Percentiles rank a stretch among this genome's conserved stretches.
phyloP scores from a whole-genome alignment of 2,888 invertebrate species.

The Linnaemya tessellans region DNA sequence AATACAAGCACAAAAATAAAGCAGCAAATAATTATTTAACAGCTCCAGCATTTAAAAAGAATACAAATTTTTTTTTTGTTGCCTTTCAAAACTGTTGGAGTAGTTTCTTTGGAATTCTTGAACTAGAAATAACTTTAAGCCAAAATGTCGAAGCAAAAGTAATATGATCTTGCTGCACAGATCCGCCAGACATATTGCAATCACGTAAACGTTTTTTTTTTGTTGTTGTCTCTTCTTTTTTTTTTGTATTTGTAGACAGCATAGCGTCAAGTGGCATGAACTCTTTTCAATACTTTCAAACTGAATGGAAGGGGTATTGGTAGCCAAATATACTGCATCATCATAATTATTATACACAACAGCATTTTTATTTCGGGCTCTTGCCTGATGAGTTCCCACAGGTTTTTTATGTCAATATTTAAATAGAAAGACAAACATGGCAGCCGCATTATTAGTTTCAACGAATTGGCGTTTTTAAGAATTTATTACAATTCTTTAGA shows the following conservation, averaged over 20 bases:
- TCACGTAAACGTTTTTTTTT: constrained; percentile 12
- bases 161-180: constrained; percentile 64
- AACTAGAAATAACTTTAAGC: constrained; percentile 64
- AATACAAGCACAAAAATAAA: constrained; percentile 21
- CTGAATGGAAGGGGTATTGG: constrained; percentile 8
- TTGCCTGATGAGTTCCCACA: constrained; percentile 64
- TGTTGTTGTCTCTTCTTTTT: no score
- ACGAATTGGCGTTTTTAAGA: constrained; percentile 73
- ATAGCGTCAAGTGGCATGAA: constrained; percentile 72
- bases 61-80: constrained; percentile 1
- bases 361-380: constrained; percentile 14
- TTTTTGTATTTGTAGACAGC: constrained; percentile 65
- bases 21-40: constrained; percentile 51
- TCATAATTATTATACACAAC: constrained; percentile 24
- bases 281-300: constrained; percentile 3
- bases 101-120: constrained; percentile 66
- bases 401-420: constrained; percentile 59
- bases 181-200: constrained; percentile 58
- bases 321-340: constrained; percentile 43
- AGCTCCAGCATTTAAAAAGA: constrained; percentile 41
- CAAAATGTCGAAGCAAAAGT: constrained; percentile 44
- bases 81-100: constrained; percentile 43
- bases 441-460: constrained; percentile 72
- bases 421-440: constrained; percentile 61
- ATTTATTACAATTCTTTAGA: constrained; percentile 61